Evolutionary conservation across 2,113 vertebrate genomes (phyloP).

Genomic region (Pelmatolapia mariae): DNA sequence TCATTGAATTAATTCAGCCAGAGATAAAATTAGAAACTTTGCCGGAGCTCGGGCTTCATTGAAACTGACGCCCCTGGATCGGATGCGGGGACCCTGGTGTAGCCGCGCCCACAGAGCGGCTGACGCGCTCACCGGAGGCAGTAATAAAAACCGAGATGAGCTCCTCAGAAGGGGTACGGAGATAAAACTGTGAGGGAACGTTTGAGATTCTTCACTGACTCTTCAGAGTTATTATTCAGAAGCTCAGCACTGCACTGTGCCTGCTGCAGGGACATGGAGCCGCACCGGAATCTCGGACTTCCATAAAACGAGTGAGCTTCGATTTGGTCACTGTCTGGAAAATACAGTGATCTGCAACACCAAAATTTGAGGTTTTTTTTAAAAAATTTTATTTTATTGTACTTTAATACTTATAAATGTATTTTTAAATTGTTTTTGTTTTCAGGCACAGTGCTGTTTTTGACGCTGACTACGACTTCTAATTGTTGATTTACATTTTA

Average conservation of each 20-base stretch:
- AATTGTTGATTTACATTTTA: background rate
- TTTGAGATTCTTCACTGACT: background rate
- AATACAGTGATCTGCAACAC: background rate
- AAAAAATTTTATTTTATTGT: background rate
- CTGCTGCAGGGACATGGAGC: background rate
- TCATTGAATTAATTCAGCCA: background rate
- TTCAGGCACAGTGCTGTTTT: background rate
- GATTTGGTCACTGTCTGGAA: background rate
- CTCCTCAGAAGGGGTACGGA: background rate
- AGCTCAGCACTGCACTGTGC: background rate
- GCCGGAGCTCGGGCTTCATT: background rate
- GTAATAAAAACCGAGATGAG: background rate
- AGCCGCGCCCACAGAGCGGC: background rate
- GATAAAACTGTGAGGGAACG: background rate
- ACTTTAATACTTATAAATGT: background rate
- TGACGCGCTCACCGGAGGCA: background rate
- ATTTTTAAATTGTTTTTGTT: background rate
- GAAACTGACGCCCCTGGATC: background rate
- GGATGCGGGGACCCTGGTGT: background rate
- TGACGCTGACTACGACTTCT: background rate
- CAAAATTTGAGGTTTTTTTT: accelerated
- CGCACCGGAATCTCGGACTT: background rate
- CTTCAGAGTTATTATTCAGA: background rate
- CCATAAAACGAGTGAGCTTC: background rate
- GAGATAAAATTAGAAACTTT: background rate